Percentiles rank a stretch among this genome's conserved stretches.
Evolutionary conservation across 1,140 invertebrate species (phyloP).

Genomic region (Drosophila asahinai): DNA sequence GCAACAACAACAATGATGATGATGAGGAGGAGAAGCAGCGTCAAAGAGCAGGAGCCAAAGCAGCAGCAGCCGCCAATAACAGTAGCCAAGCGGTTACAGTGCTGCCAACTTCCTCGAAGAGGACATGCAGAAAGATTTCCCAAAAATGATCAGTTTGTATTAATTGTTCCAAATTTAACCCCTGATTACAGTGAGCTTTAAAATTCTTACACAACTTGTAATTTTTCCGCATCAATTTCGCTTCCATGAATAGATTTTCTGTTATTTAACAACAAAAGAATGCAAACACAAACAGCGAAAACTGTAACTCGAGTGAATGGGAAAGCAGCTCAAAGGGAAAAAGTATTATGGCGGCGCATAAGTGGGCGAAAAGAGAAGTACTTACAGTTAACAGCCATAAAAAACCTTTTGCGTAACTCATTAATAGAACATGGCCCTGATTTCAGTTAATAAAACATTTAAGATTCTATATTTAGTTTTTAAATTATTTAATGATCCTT

Average conservation of each 20-base stretch:
- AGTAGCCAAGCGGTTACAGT: constrained; percentile 3
- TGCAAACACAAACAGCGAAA: background rate
- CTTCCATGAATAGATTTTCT: background rate
- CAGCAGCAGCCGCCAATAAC: constrained; percentile 7
- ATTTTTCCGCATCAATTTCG: background rate
- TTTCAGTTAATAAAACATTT: no score
- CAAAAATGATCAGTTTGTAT: background rate
- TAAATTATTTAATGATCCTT: background rate
- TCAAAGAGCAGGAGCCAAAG: background rate
- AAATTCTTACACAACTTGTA: background rate
- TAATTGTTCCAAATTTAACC: no score
- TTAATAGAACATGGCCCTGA: background rate
- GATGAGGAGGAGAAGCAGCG: background rate
- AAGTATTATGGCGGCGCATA: background rate
- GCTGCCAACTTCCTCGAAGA: background rate
- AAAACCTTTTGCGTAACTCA: background rate
- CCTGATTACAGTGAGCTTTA: no score
- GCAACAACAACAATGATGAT: background rate
- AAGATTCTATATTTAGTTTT: no score
- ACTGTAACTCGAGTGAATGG: constrained; percentile 2
- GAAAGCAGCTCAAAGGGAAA: background rate
- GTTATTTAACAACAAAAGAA: constrained; percentile 1
- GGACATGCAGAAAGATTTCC: background rate
- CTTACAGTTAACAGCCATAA: background rate
- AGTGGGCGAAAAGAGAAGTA: background rate